Conservation (phyloP, 2,888 invertebrate species). For the Perithous albicinctus region DNA sequence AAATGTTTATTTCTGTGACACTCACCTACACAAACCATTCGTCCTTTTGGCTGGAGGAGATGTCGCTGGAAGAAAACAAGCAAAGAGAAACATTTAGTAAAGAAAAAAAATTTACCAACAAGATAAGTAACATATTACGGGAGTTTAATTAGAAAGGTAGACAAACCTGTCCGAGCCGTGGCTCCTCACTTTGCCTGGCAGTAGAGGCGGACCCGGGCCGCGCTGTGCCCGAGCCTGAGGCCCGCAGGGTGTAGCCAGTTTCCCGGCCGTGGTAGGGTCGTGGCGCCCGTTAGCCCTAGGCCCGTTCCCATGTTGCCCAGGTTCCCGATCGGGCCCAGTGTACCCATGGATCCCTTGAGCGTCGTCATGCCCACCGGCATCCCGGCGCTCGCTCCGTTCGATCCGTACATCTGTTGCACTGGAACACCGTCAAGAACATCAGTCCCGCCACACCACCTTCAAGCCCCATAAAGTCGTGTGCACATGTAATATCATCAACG, state of each 20-base stretch:
- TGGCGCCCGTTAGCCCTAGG: constrained; percentile 83
- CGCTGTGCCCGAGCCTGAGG: constrained; percentile 90
- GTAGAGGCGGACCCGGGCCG: constrained; percentile 91
- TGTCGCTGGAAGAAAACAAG: constrained; percentile 82
- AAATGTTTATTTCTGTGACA: constrained; percentile 55
- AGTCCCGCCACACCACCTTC: constrained; percentile 78
- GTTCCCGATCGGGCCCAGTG: constrained; percentile 86
- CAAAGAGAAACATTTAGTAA: background rate
- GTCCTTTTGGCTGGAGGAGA: constrained; percentile 91
- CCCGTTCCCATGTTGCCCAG: constrained; percentile 84
- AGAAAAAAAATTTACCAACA: background rate
- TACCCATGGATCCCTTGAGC: constrained; percentile 86
- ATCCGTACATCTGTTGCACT: constrained; percentile 92
- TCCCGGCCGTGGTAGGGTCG: constrained; percentile 89
- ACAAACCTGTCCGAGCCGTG: constrained; percentile 86
- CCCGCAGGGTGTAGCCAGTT: constrained; percentile 98
- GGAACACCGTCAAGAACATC: constrained; percentile 85
- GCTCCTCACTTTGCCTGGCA: constrained; percentile 90
- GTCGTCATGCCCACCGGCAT: constrained; percentile 84
- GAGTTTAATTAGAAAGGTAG: background rate
- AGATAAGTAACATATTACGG: background rate
- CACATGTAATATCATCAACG: constrained; percentile 25
- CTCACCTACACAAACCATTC: constrained; percentile 95
- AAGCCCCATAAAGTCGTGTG: constrained; percentile 63
- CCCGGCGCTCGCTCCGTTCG: constrained; percentile 88